phyloP scores from a whole-genome alignment of 2,113 vertebrate genomes.

The Hymenochirus boettgeri region DNA sequence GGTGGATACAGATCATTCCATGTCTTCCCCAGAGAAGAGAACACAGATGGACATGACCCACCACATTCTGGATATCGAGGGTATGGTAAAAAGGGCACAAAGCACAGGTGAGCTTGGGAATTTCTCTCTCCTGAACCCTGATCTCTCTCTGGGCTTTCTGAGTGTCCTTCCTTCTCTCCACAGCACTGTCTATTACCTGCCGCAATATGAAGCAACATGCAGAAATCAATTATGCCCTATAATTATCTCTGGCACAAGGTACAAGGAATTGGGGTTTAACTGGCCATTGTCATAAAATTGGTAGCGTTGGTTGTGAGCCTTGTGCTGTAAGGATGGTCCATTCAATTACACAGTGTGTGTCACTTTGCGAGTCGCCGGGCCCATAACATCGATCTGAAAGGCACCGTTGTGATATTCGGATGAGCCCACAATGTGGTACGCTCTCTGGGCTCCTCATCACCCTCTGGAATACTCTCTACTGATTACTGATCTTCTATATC shows the following conservation, averaged over 20 bases:
- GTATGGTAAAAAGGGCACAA: constrained; percentile 85
- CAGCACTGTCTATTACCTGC: constrained; percentile 89
- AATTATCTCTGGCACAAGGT: no score
- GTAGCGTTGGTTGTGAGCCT: no score
- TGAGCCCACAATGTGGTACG: constrained; percentile 96
- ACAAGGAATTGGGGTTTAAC: no score
- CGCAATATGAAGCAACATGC: no score
- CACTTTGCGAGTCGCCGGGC: constrained; percentile 71
- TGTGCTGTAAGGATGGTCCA: no score
- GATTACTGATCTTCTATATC: background rate
- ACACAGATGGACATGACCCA: constrained; percentile 74
- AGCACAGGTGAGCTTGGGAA: constrained; percentile 65
- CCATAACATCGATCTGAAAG: constrained; percentile 82
- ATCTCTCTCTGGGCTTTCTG: no score
- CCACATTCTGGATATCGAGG: constrained; percentile 85
- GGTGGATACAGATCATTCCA: no score
- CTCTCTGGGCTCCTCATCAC: background rate
- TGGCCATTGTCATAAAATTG: no score
- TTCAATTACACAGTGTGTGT: no score
- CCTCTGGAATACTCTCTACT: background rate
- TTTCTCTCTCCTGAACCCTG: background rate
- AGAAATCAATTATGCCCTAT: no score
- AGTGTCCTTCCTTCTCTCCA: background rate
- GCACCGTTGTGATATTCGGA: constrained; percentile 88
- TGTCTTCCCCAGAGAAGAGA: constrained; percentile 71